Conservation (phyloP, 1,140 invertebrate genomes). For the Battus philenor region DNA sequence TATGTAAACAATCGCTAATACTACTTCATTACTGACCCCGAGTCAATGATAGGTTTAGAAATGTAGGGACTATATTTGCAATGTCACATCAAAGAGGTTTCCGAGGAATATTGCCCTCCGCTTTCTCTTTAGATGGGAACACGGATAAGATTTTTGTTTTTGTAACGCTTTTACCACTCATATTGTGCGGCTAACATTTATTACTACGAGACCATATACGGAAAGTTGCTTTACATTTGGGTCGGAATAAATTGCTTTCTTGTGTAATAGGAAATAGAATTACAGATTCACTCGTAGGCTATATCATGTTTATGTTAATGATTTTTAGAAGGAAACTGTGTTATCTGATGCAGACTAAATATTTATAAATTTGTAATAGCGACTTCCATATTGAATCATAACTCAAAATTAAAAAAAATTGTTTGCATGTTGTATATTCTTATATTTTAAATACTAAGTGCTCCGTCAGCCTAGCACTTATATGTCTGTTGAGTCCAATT, state of each 20-base stretch:
- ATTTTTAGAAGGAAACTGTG: no score
- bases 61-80: neutral
- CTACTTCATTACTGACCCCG: conserved; percentile 14
- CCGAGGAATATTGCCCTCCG: neutral
- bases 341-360: no score
- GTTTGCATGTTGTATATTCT: no score
- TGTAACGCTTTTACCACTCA: conserved; percentile 5
- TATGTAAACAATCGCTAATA: conserved; percentile 16
- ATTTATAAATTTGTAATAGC: no score
- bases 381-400: no score
- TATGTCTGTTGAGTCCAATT: no score
- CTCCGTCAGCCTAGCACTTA: no score
- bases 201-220: conserved; percentile 7
- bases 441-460: no score
- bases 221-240: conserved; percentile 1
- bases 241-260: conserved; percentile 9
- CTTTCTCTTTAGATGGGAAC: conserved; percentile 14
- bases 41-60: conserved; percentile 13
- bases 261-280: conserved; percentile 2
- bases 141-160: conserved; percentile 16
- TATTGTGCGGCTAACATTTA: conserved; percentile 4
- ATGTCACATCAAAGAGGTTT: conserved; percentile 3
- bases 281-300: no score
- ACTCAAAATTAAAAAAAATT: no score
- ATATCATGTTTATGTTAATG: no score